Conservation (phyloP, 2,113 vertebrate species). For the Nipponia nippon region DNA sequence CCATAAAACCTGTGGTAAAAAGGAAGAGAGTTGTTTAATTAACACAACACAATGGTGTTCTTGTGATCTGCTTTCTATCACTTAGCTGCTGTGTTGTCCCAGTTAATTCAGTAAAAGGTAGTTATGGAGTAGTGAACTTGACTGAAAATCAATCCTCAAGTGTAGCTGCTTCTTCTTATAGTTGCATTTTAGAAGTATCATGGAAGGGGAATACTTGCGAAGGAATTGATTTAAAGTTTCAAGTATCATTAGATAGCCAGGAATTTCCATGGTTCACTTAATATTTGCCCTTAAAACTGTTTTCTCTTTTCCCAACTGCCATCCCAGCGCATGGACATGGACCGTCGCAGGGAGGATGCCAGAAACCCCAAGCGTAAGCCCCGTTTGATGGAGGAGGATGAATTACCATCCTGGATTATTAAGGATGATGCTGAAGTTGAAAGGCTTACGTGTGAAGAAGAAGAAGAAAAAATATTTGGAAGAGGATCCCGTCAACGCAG, state of each 20-base stretch:
- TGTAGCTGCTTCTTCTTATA: neutral
- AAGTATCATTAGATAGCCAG: neutral
- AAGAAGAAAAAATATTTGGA: conserved; percentile 93
- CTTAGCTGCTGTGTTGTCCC: neutral
- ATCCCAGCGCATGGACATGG: conserved; percentile 89
- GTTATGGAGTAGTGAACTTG: neutral
- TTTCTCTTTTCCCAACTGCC: neutral
- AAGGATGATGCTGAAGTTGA: conserved; percentile 95
- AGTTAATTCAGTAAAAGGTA: neutral
- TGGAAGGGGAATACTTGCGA: neutral
- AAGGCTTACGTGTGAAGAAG: conserved; percentile 90
- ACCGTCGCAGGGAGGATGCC: conserved; percentile 88
- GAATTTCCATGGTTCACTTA: neutral
- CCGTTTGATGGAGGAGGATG: conserved; percentile 92
- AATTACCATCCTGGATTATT: conserved; percentile 92
- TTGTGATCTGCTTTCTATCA: neutral
- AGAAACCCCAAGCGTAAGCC: conserved; percentile 89
- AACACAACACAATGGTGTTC: neutral
- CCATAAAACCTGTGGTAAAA: neutral
- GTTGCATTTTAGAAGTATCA: neutral
- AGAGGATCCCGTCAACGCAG: conserved; percentile 88
- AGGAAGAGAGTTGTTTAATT: neutral
- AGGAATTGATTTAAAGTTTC: neutral
- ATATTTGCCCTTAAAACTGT: neutral
- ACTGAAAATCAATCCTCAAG: neutral